Conservation (phyloP, 2,888 invertebrate species). For the Ophonus ardosiacus region DNA sequence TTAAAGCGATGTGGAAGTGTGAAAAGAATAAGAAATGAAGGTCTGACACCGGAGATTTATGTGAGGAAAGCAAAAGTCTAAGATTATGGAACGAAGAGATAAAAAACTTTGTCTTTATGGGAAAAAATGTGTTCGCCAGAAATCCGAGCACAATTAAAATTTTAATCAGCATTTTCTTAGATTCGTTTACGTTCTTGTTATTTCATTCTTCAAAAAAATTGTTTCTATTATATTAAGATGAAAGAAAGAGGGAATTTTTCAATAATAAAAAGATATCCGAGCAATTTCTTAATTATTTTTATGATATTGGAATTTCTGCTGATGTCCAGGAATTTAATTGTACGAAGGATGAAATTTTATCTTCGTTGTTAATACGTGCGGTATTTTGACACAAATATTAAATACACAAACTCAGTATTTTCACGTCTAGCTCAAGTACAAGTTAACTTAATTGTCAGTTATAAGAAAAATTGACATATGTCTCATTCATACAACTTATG, state of each 20-base stretch:
- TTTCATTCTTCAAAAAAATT: not conserved
- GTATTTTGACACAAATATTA: not conserved
- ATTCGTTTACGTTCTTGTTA: not conserved
- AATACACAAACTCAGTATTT: too few relatives aligned
- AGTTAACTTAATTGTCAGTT: too few relatives aligned
- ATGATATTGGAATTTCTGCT: not conserved
- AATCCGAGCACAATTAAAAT: slow-evolving; percentile 13
- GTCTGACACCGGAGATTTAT: slow-evolving; percentile 30
- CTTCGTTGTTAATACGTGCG: not conserved
- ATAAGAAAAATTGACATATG: too few relatives aligned
- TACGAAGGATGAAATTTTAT: not conserved
- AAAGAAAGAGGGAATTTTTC: not conserved
- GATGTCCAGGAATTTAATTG: not conserved
- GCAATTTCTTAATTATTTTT: not conserved
- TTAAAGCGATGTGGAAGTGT: slow-evolving; percentile 45
- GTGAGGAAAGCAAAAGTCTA: slow-evolving; percentile 43
- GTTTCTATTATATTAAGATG: not conserved
- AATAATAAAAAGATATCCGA: not conserved
- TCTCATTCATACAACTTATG: too few relatives aligned
- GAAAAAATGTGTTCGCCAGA: slow-evolving; percentile 19
- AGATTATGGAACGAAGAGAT: not conserved
- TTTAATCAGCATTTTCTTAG: slow-evolving; percentile 17
- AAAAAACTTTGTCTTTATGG: slow-evolving; percentile 12
- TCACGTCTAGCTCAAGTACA: too few relatives aligned
- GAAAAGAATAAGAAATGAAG: slow-evolving; percentile 47